These are phyloP conservation scores for Perccottus glenii DNA, from an alignment of 2,113 vertebrate species.

Conservation along the genomic window DNA sequence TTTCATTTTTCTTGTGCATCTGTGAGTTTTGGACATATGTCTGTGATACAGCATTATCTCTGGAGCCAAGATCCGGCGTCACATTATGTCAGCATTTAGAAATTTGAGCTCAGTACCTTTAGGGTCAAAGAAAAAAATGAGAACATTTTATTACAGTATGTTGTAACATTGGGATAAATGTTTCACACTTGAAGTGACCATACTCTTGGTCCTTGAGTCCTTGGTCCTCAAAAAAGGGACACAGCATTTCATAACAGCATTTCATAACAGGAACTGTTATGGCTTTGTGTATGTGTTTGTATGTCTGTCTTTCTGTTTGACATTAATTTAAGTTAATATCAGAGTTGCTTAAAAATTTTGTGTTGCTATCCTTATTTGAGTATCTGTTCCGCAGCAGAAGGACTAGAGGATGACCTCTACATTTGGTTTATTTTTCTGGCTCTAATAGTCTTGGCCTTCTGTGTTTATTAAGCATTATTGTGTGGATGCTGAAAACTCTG, in stretches of 20 bases:
- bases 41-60: slow-evolving; percentile 1
- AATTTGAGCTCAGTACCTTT: slow-evolving; percentile 13
- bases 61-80: slow-evolving; percentile 18
- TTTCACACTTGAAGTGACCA: slow-evolving; percentile 39
- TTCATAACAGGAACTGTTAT: slow-evolving; percentile 12
- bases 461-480: slow-evolving; percentile 65
- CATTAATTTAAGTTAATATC: slow-evolving; percentile 36
- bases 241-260: slow-evolving; percentile 34
- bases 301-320: neutral
- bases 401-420: slow-evolving; percentile 36
- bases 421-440: slow-evolving; percentile 32
- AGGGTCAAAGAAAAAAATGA: slow-evolving; percentile 34
- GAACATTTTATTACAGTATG: slow-evolving; percentile 17
- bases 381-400: neutral
- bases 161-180: slow-evolving; percentile 32
- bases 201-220: slow-evolving; percentile 20
- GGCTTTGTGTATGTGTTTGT: slow-evolving; percentile 9
- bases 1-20: slow-evolving; percentile 9
- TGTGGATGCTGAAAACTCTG: slow-evolving; percentile 64
- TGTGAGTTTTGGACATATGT: slow-evolving; percentile 18
- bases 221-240: slow-evolving; percentile 14
- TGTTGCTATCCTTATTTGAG: slow-evolving; percentile 38
- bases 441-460: slow-evolving; percentile 63
- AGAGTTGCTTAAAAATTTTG: slow-evolving; percentile 26
- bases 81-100: slow-evolving; percentile 13